These are phyloP conservation scores for Gavia stellata DNA, from an alignment of 2,113 vertebrate species.

Conservation along the genomic window DNA sequence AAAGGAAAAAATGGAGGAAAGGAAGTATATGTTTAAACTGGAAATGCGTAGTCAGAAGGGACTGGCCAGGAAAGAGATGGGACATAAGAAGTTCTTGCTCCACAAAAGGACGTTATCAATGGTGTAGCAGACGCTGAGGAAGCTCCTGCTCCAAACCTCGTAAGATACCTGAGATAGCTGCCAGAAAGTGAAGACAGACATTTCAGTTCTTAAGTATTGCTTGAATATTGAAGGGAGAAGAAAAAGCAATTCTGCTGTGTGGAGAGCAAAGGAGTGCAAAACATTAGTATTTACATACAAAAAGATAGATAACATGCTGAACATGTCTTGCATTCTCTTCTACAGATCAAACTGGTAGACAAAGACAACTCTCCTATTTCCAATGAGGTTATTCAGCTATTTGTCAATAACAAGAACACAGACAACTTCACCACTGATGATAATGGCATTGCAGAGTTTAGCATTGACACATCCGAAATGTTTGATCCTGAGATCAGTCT, in stretches of 20 bases:
- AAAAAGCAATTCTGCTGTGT: neutral
- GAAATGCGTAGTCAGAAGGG: neutral
- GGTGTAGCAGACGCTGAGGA: neutral
- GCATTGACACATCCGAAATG: slow-evolving; percentile 51
- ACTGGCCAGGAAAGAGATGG: neutral
- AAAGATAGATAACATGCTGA: neutral
- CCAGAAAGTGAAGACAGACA: neutral
- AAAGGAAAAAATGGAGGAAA: neutral
- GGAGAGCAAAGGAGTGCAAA: neutral
- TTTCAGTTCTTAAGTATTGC: neutral
- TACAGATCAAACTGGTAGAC: slow-evolving; percentile 45
- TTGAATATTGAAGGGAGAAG: neutral
- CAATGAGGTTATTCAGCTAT: slow-evolving; percentile 49
- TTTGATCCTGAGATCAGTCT: slow-evolving; percentile 47
- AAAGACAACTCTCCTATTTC: slow-evolving; percentile 49
- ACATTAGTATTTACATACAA: neutral
- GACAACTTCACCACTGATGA: slow-evolving; percentile 53
- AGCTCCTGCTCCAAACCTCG: neutral
- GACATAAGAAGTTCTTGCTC: neutral
- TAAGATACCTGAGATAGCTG: neutral
- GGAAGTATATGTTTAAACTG: neutral
- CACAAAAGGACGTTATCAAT: neutral
- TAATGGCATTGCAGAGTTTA: slow-evolving; percentile 28
- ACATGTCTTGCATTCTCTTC: neutral
- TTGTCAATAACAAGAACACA: slow-evolving; percentile 34